Percentiles rank a stretch among this genome's conserved stretches.
Conservation (phyloP, 2,797 vertebrate species). For the Denticeps clupeoides region DNA sequence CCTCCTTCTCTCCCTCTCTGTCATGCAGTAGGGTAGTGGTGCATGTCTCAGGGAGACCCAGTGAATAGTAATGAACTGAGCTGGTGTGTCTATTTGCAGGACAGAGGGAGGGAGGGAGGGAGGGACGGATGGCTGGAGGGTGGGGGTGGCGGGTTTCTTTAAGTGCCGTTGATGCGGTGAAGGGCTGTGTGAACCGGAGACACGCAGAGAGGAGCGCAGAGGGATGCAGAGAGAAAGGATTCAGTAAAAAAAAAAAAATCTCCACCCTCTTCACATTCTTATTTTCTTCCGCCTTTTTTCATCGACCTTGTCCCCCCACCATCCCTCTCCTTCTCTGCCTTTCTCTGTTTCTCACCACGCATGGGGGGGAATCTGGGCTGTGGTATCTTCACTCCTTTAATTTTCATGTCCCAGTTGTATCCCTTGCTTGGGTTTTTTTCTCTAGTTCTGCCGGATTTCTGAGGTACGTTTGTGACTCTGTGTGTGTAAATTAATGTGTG, state of each 20-base stretch:
- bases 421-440: neutral
- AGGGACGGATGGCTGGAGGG: constrained; percentile 15
- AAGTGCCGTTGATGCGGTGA: constrained; percentile 49
- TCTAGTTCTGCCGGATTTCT: constrained; percentile 12
- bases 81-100: constrained; percentile 61
- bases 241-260: constrained; percentile 38
- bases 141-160: constrained; percentile 33
- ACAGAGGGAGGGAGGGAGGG: constrained; percentile 41
- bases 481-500: constrained; percentile 5
- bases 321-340: constrained; percentile 10
- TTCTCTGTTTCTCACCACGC: constrained; percentile 19
- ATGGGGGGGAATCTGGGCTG: constrained; percentile 13
- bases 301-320: constrained; percentile 11
- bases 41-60: constrained; percentile 58
- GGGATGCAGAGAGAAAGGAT: constrained; percentile 36
- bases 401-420: neutral
- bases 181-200: constrained; percentile 34
- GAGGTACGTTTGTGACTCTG: constrained; percentile 4
- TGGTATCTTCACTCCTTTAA: constrained; percentile 15
- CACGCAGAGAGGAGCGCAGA: constrained; percentile 36
- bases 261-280: constrained; percentile 18
- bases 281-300: neutral
- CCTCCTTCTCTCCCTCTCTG: constrained; percentile 17
- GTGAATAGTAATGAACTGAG: constrained; percentile 69
- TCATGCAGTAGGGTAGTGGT: constrained; percentile 48